Evolutionary conservation across 2,113 vertebrate genomes (phyloP), one percentile per base, ranked within the genome.

Genomic region (Arizona elegans): DNA sequence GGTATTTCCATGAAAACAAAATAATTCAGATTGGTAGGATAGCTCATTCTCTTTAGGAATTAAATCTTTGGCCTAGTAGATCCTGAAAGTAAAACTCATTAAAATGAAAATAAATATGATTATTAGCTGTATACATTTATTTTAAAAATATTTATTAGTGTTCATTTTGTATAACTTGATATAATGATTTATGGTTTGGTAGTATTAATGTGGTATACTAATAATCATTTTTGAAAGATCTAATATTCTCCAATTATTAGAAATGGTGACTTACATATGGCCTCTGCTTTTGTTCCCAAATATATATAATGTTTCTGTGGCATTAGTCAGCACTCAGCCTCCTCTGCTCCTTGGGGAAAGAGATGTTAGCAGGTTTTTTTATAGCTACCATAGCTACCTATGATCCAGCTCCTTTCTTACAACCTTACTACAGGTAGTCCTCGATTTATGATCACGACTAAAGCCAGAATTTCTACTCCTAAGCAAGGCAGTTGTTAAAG

Each of bases 31-130:
- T 86, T 1, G 11, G 11, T 89, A 70, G 55, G 0, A 21, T 38
- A 0, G 38, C 85, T 86, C 0, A 0, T 5, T 58, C 26, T 26
- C 23, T 23, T 7, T 29, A 53, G 5, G 11, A 17, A 54, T 70
- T 8, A 23, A 92, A 21, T 38, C 1, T 92, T 59, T 21, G 53
- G 12, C 15, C 47, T 70, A 70, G 8, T 10, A 88, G 2, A 81
- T 47, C 12, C 10, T 92, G 56, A 6, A 87, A 54, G 3, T 59
- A 58, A 58, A 81, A 38, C 15, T 81, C 33, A 43, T 9, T 81
- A 43, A 21, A 38, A 38, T 38, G 33, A 81, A 81, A 81, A 81
- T 33, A 81, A 33, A 38, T 43, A 43, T 81, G 33, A 81, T 43
- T 81, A 43, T 81, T 43, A 21, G 75, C 17, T 43, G 19, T 43